Evolutionary conservation across 1,140 invertebrate species (phyloP), one percentile per base, ranked within the genome.

Genomic region (Amphibalanus amphitrite): DNA sequence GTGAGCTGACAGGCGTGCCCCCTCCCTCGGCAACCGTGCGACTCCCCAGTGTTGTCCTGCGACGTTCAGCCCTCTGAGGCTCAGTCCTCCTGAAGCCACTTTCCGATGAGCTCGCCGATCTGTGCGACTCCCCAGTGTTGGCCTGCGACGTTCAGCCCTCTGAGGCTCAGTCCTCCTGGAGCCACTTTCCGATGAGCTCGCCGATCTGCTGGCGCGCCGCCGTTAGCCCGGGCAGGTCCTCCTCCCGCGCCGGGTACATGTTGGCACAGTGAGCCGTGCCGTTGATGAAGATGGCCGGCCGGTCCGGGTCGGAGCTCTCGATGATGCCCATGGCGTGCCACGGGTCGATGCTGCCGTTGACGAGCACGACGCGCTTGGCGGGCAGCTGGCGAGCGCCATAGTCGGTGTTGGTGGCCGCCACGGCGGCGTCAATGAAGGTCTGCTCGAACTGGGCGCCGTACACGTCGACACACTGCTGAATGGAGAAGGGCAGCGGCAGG

Each of bases 261-360:
- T 90, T 89, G 26, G 85, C 83, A 78, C 89, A 91, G 77, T 92
- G 90, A 0, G 89, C 87, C 10, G 86, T 86, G 72, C 76, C 76
- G 47, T 77, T 76, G 65, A 79, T 77, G 69, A 76, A 73, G 15
- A 82, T 77, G 17, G 82, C 79, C 33, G 77, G n/a, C n/a, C n/a
- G n/a, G n/a, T n/a, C 78, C 67, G 78, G 75, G 70, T 77, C 75
- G 29, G 74, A 71, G 29, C 78, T 78, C 20, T 78, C 73, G 15
- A 78, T 77, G 20, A 83, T 76, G 28, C 81, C 88, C 33, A 96
- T 82, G 3, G 89, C 89, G 83, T 95, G 92, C 94, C 94, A 96
- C 10, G 93, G 94, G 82, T 97, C 94, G 69, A 95, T 87, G 1
- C 88, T 89, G 70, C 94, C 94, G 79, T 96, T 93, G 40, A 93